Conservation (phyloP, 2,888 invertebrate species). For the Leucophenga montana region DNA sequence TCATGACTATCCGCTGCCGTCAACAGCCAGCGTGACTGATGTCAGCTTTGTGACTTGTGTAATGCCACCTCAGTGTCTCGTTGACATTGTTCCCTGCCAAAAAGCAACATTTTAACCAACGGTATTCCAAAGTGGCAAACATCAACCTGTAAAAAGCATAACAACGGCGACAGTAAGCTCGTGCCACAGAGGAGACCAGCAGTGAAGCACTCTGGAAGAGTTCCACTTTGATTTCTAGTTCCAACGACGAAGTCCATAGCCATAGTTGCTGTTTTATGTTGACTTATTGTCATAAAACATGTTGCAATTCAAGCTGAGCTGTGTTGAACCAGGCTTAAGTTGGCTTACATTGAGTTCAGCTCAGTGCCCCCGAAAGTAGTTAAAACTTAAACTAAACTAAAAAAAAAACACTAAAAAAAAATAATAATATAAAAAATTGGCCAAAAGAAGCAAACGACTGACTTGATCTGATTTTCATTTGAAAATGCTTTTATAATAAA, state of each 20-base stretch:
- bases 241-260: constrained; percentile 48
- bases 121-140: neutral
- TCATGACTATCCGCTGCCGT: too few relatives aligned
- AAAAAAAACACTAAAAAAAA: neutral
- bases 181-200: constrained; percentile 56
- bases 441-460: neutral
- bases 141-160: constrained; percentile 60
- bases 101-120: too few relatives aligned
- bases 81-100: too few relatives aligned
- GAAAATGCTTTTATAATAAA: constrained; percentile 7
- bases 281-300: constrained; percentile 17
- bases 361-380: neutral
- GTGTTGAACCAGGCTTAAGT: neutral
- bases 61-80: too few relatives aligned
- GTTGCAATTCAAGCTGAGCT: constrained; percentile 27
- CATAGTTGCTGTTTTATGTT: neutral
- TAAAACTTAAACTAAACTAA: neutral
- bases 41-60: too few relatives aligned
- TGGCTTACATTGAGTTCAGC: neutral
- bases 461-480: constrained; percentile 17
- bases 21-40: too few relatives aligned
- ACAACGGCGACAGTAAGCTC: constrained; percentile 63
- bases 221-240: too few relatives aligned
- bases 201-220: too few relatives aligned
- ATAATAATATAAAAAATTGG: neutral